Conservation (phyloP, 2,888 invertebrate genomes). For the Cremastinae sp. region DNA sequence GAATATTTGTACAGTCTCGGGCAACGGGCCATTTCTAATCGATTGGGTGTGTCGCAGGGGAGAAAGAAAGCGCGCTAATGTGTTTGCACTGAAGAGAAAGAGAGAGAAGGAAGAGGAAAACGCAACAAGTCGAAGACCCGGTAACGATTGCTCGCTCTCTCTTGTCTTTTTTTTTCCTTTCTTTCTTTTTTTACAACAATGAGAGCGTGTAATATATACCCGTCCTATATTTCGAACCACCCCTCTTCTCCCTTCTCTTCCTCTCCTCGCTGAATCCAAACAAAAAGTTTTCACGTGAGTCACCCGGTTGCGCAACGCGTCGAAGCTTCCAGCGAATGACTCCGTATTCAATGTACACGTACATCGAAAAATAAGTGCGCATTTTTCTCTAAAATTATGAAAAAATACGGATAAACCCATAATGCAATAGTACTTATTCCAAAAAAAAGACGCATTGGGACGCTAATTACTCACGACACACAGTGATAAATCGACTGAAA, state of each 20-base stretch:
- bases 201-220: slow-evolving; percentile 27
- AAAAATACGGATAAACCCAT: too few species aligned
- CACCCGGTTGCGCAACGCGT: slow-evolving; percentile 28
- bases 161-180: slow-evolving; percentile 30
- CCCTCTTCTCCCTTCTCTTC: slow-evolving; percentile 21
- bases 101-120: slow-evolving; percentile 31
- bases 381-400: too few species aligned
- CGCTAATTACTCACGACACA: too few species aligned
- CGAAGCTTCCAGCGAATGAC: slow-evolving; percentile 12
- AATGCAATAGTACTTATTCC: too few species aligned
- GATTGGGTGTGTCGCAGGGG: slow-evolving; percentile 39
- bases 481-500: too few species aligned
- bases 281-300: slow-evolving; percentile 33
- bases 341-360: background rate
- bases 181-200: slow-evolving; percentile 30
- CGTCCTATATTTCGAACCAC: slow-evolving; percentile 29
- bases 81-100: background rate
- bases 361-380: too few species aligned
- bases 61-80: slow-evolving; percentile 26
- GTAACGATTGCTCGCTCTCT: slow-evolving; percentile 47
- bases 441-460: too few species aligned
- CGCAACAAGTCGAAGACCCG: slow-evolving; percentile 52
- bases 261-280: slow-evolving; percentile 44
- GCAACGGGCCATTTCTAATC: slow-evolving; percentile 26
- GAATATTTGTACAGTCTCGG: slow-evolving; percentile 36